A percentile compares a stretch with the other conserved stretches of the same genome.
Conservation (phyloP, 2,797 vertebrate species). For the Lophius americanus region DNA sequence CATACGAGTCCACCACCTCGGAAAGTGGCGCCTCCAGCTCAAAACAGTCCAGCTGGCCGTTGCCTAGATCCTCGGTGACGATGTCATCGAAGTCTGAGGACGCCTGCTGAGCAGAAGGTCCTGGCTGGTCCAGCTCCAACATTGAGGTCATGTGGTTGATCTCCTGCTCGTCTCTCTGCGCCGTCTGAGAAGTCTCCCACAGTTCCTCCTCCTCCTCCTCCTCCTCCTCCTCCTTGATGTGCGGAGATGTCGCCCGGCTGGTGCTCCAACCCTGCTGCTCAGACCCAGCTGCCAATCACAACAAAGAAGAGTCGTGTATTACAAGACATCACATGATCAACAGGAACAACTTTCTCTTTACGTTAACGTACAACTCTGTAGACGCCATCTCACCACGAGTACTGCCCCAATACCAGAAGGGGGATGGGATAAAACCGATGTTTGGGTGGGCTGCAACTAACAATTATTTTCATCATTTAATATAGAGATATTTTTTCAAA, state of each 20-base stretch:
- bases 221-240: slow-evolving; percentile 50
- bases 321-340: too few relatives aligned
- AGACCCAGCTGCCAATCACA: slow-evolving; percentile 16
- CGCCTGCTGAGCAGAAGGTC: slow-evolving; percentile 21
- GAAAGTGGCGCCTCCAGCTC: neutral
- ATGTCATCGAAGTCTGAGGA: neutral
- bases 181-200: slow-evolving; percentile 9
- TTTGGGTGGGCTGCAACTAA: too few relatives aligned
- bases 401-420: too few relatives aligned
- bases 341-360: too few relatives aligned
- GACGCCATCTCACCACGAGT: too few relatives aligned
- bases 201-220: slow-evolving; percentile 41
- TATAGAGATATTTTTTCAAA: too few relatives aligned
- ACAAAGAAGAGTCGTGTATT: neutral
- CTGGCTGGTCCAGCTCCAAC: slow-evolving; percentile 9
- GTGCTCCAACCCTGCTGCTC: slow-evolving; percentile 38
- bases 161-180: neutral
- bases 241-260: neutral
- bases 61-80: neutral
- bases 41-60: neutral
- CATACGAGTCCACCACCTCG: slow-evolving; percentile 45
- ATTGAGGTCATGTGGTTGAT: neutral
- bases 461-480: too few relatives aligned
- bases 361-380: too few relatives aligned
- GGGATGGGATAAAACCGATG: too few relatives aligned